These are phyloP conservation scores for Gymnothorax reevesii DNA, from an alignment of 2,797 vertebrate species.

Conservation along the genomic window DNA sequence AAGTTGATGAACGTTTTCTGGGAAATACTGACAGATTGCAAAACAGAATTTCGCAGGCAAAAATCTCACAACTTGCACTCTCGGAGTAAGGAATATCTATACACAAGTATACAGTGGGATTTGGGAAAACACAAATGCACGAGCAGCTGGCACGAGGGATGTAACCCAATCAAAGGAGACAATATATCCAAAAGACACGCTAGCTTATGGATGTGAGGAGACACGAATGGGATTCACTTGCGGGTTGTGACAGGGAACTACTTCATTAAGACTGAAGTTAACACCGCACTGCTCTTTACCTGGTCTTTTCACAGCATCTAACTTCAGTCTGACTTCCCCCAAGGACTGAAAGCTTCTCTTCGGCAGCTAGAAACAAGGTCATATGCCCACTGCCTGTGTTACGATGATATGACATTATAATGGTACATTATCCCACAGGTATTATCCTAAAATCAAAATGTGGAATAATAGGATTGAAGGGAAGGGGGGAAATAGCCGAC, in stretches of 20 bases:
- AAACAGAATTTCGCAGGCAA: no score
- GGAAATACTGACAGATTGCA: no score
- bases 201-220: no score
- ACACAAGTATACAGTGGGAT: no score
- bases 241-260: neutral
- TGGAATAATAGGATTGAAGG: conserved; percentile 71
- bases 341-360: neutral
- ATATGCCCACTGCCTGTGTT: conserved; percentile 58
- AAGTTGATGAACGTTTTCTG: no score
- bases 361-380: conserved; percentile 25
- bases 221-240: neutral
- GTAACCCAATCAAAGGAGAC: no score
- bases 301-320: neutral
- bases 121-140: no score
- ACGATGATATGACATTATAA: conserved; percentile 61
- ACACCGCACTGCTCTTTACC: neutral
- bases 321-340: conserved; percentile 37
- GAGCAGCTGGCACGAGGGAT: no score
- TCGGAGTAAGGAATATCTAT: no score
- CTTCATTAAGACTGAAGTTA: neutral
- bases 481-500: conserved; percentile 60
- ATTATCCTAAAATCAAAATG: conserved; percentile 73
- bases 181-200: no score
- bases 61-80: no score
- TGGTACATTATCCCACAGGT: conserved; percentile 76